Percentiles rank a stretch among this genome's conserved stretches.
Conservation (phyloP, 1,140 invertebrate genomes). For the Drosophila tropicalis region DNA sequence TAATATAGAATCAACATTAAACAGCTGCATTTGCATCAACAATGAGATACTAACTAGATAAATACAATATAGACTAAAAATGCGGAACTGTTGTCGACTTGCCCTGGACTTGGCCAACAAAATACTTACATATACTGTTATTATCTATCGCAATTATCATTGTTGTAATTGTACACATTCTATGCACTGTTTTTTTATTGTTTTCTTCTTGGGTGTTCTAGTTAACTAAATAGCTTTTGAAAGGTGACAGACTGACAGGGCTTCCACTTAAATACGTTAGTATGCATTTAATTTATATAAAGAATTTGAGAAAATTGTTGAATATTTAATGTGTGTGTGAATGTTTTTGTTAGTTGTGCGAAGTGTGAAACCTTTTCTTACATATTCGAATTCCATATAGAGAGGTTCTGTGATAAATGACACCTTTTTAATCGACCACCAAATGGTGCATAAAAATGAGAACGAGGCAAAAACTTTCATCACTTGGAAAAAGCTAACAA, state of each 20-base stretch:
- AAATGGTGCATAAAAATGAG: constrained; percentile 1
- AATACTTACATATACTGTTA: background rate
- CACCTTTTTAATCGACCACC: background rate
- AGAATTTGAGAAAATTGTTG: background rate
- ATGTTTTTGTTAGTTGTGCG: background rate
- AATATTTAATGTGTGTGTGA: background rate
- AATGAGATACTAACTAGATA: constrained; percentile 11
- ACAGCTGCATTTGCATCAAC: constrained; percentile 27
- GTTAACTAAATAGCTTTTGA: background rate
- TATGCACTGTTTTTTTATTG: background rate
- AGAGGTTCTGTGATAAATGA: background rate
- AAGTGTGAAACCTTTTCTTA: too few relatives aligned
- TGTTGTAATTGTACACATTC: constrained; percentile 4
- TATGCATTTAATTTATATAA: background rate
- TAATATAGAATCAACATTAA: constrained; percentile 9
- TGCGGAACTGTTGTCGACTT: constrained; percentile 13
- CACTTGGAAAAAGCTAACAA: background rate
- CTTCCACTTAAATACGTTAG: constrained; percentile 4
- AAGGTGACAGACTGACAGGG: constrained; percentile 8
- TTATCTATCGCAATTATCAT: constrained; percentile 15
- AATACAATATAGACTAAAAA: background rate
- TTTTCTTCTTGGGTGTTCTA: constrained; percentile 1
- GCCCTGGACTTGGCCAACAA: constrained; percentile 52
- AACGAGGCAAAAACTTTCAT: background rate
- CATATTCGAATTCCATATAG: too few relatives aligned